A percentile compares a stretch with the other conserved stretches of the same genome.
These are phyloP conservation scores for Heterocephalus glaber DNA, from an alignment of 2,113 vertebrate genomes.

Conservation along the genomic window DNA sequence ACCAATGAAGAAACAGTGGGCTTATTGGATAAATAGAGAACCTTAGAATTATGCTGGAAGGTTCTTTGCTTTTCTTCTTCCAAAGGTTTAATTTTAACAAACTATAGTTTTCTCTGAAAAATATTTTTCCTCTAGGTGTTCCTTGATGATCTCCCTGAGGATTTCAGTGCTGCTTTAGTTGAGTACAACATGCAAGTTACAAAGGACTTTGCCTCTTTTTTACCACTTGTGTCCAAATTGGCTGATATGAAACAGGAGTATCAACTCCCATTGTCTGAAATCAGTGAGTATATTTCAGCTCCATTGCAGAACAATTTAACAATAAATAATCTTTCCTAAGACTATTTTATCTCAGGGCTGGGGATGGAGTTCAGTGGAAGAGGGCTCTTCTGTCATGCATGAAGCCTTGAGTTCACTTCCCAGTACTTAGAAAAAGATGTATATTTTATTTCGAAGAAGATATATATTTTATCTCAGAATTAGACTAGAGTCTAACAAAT, in stretches of 20 bases:
- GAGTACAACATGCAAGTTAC: constrained; percentile 64
- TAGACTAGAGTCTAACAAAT: background rate
- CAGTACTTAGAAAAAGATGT: background rate
- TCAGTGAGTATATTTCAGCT: constrained; percentile 56
- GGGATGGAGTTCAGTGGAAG: background rate
- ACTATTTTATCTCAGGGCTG: background rate
- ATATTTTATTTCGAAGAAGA: too few species aligned
- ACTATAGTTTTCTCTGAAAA: background rate
- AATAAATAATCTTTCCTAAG: background rate
- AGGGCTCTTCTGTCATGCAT: background rate
- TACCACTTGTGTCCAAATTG: constrained; percentile 70
- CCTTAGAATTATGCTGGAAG: background rate
- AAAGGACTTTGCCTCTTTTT: constrained; percentile 74
- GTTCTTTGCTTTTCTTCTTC: background rate
- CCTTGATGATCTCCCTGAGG: constrained; percentile 73
- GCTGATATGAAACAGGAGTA: constrained; percentile 76
- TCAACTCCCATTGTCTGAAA: constrained; percentile 74
- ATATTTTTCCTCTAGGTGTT: background rate
- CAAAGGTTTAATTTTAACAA: background rate
- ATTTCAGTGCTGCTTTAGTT: constrained; percentile 70
- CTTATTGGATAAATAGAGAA: background rate
- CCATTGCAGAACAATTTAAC: background rate
- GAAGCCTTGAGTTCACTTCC: background rate
- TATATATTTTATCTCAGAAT: background rate
- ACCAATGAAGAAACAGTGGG: background rate